Conservation (phyloP, 2,113 vertebrate species). For the Cryptoleucopteryx plumbea region DNA sequence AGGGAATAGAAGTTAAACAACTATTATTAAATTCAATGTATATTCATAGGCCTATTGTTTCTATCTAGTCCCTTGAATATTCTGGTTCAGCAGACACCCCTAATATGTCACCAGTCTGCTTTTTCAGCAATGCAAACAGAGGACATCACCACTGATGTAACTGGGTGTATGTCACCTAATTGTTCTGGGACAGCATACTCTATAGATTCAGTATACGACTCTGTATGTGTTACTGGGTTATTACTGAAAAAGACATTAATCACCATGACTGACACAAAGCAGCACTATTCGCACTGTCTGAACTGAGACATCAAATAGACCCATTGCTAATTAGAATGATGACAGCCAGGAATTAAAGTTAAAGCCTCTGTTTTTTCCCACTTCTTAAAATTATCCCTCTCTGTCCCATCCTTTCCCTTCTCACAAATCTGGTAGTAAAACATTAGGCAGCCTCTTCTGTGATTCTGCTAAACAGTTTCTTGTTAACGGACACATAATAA, state of each 20-base stretch:
- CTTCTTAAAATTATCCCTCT: conserved; percentile 41
- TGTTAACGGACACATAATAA: conserved; percentile 66
- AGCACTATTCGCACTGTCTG: conserved; percentile 47
- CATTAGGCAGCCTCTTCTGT: conserved; percentile 10
- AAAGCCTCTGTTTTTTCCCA: conserved; percentile 54
- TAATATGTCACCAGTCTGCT: not conserved
- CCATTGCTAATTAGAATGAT: conserved; percentile 59
- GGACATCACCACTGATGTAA: not conserved
- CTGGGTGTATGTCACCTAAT: not conserved
- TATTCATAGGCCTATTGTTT: not conserved
- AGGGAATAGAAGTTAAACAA: not conserved
- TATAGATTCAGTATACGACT: not conserved
- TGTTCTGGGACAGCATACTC: not conserved
- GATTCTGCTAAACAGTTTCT: conserved; percentile 49
- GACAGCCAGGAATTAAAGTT: conserved; percentile 66
- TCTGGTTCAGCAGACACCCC: not conserved
- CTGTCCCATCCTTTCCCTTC: conserved; percentile 38
- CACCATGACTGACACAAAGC: conserved; percentile 61
- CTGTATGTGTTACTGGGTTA: conserved; percentile 20
- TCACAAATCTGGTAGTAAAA: conserved; percentile 50
- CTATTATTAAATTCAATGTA: not conserved
- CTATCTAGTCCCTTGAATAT: not conserved
- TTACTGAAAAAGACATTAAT: conserved; percentile 69
- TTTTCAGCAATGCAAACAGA: not conserved
- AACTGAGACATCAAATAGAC: conserved; percentile 53